A percentile compares a stretch with the other conserved stretches of the same genome.
Evolutionary conservation across 2,888 invertebrate genomes (phyloP).

Genomic region (Pecten maximus): DNA sequence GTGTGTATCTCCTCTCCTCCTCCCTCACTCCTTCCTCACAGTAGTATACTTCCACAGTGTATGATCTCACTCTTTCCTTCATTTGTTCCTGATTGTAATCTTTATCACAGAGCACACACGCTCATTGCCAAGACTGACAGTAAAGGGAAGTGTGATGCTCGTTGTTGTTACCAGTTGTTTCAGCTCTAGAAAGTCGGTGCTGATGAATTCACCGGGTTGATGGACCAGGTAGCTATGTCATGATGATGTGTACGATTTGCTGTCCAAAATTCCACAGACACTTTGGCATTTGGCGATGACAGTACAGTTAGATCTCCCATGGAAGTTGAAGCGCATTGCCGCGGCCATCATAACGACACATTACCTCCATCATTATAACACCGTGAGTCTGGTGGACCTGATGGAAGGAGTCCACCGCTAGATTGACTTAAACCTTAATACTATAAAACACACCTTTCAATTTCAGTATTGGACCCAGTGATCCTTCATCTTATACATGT

Average conservation of each 20-base stretch:
- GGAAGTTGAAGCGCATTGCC: slow-evolving; percentile 2
- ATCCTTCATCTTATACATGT: not conserved
- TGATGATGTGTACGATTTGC: not conserved
- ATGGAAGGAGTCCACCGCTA: not conserved
- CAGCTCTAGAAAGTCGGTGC: not conserved
- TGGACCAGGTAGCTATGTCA: slow-evolving; percentile 20
- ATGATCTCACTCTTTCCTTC: not conserved
- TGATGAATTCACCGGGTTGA: not conserved
- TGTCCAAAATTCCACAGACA: slow-evolving; percentile 25
- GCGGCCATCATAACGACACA: not conserved
- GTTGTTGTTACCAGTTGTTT: not conserved
- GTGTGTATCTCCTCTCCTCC: not conserved
- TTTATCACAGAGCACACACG: not conserved
- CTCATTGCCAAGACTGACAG: not conserved
- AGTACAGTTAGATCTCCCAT: not conserved
- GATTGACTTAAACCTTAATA: slow-evolving; percentile 25
- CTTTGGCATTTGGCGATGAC: slow-evolving; percentile 8
- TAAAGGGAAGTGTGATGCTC: not conserved
- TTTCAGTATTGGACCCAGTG: not conserved
- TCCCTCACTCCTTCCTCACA: not conserved
- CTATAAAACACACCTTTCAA: not conserved
- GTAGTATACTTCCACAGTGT: not conserved
- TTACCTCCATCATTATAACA: not conserved
- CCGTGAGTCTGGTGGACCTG: not conserved
- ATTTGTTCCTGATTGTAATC: not conserved